phyloP scores from a whole-genome alignment of 37 sponge, comb jelly and placozoan species.

The Chondrosia reniformis region DNA sequence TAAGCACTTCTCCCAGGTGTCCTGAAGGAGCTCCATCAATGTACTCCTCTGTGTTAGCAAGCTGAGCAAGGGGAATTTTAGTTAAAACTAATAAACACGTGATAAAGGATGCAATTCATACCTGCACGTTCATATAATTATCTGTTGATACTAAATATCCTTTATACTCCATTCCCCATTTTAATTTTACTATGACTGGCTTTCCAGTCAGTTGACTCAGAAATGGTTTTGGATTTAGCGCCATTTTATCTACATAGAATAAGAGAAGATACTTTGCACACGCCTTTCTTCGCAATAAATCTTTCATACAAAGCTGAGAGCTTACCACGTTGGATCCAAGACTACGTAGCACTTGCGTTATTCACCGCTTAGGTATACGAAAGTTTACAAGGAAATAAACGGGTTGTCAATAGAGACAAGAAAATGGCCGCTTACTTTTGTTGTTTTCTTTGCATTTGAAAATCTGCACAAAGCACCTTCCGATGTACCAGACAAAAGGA shows the following conservation, averaged over 20 bases:
- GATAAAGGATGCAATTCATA: conserved; percentile 9
- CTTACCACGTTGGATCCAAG: too few species aligned
- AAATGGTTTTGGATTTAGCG: conserved; percentile 98
- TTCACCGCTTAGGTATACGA: too few species aligned
- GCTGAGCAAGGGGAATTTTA: conserved; percentile 35
- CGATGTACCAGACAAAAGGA: conserved; percentile 11
- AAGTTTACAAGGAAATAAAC: not conserved
- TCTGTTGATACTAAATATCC: conserved; percentile 96
- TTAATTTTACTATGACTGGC: conserved; percentile 95
- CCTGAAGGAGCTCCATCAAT: conserved; percentile 87
- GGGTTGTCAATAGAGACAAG: conserved; percentile 1
- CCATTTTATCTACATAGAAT: conserved; percentile 54
- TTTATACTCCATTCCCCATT: conserved; percentile 99
- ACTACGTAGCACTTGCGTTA: too few species aligned
- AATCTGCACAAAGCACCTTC: too few species aligned
- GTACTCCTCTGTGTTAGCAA: conserved; percentile 98
- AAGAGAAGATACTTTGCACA: too few species aligned
- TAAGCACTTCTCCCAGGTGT: conserved; percentile 94
- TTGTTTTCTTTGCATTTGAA: not conserved
- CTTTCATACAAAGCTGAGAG: too few species aligned
- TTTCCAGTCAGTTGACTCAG: conserved; percentile 95
- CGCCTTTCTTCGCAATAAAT: too few species aligned
- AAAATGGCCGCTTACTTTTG: not conserved
- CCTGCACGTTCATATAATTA: conserved; percentile 95
- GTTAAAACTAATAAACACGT: not conserved